A percentile compares a stretch with the other conserved stretches of the same genome.
These are phyloP conservation scores for Plutomurus gul DNA, from an alignment of 1,140 invertebrate species.

Conservation along the genomic window DNA sequence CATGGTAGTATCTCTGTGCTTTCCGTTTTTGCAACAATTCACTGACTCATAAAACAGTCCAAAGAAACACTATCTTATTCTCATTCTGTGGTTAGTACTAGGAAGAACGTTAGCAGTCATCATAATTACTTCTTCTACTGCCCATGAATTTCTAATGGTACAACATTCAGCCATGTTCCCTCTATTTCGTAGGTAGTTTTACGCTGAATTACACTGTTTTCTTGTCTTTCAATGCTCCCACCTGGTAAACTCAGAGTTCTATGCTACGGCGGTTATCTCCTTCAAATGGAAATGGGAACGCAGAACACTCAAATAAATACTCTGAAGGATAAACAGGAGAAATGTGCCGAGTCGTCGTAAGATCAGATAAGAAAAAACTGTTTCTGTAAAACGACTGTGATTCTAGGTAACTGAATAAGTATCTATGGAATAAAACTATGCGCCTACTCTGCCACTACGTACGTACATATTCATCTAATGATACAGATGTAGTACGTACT, in stretches of 20 bases:
- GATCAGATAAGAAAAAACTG: neutral
- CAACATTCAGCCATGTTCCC: neutral
- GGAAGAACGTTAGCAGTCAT: conserved; percentile 19
- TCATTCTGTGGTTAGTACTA: conserved; percentile 17
- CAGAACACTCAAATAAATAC: conserved; percentile 10
- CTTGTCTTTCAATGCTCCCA: conserved; percentile 1
- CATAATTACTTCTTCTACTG: conserved; percentile 29
- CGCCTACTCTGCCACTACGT: too few species aligned
- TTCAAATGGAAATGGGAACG: neutral
- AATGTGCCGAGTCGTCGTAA: neutral
- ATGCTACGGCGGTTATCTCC: neutral
- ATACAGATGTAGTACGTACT: neutral
- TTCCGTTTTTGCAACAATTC: conserved; percentile 36
- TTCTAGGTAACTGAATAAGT: neutral
- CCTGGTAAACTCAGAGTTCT: conserved; percentile 9
- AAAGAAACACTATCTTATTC: conserved; percentile 31
- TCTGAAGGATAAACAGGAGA: conserved; percentile 12
- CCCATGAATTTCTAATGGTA: conserved; percentile 27
- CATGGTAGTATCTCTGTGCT: neutral
- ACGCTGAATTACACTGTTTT: neutral
- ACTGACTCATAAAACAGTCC: conserved; percentile 41
- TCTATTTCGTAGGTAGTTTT: neutral
- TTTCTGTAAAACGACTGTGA: neutral
- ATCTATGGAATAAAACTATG: neutral
- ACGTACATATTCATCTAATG: neutral